Conservation (phyloP, 2,797 vertebrate species). For the Hydrolagus colliei region DNA sequence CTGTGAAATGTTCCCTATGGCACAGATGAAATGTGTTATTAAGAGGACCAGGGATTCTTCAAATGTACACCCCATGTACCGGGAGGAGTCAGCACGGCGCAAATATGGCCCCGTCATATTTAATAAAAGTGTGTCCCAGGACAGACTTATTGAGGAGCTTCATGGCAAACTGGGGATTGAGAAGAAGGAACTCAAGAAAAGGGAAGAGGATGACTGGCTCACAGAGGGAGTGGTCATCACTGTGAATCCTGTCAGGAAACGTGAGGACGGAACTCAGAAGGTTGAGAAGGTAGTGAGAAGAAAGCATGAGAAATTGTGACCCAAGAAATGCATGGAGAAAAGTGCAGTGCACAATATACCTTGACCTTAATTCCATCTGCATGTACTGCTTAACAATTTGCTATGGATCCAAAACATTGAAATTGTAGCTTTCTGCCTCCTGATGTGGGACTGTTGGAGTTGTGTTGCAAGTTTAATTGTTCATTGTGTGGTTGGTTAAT, state of each 20-base stretch:
- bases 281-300: constrained; percentile 82
- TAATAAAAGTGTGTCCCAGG: constrained; percentile 82
- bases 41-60: constrained; percentile 84
- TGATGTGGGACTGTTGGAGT: not conserved
- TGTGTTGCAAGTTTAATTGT: not conserved
- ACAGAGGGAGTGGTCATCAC: constrained; percentile 80
- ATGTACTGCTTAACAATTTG: constrained; percentile 11
- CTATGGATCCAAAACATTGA: not conserved
- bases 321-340: constrained; percentile 1
- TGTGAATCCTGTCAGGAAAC: constrained; percentile 67
- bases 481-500: not conserved
- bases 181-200: constrained; percentile 57
- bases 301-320: constrained; percentile 15
- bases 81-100: constrained; percentile 71
- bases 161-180: constrained; percentile 82
- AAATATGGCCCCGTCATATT: constrained; percentile 80
- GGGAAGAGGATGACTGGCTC: constrained; percentile 73
- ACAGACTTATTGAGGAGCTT: constrained; percentile 79
- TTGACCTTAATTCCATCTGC: not conserved
- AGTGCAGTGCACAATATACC: not conserved
- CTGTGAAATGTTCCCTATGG: constrained; percentile 39
- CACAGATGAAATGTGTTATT: constrained; percentile 90
- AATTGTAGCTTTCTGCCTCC: not conserved
- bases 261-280: constrained; percentile 60
- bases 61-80: constrained; percentile 88